phyloP scores from a whole-genome alignment of 2,888 invertebrate species.

The Dicycla oo region DNA sequence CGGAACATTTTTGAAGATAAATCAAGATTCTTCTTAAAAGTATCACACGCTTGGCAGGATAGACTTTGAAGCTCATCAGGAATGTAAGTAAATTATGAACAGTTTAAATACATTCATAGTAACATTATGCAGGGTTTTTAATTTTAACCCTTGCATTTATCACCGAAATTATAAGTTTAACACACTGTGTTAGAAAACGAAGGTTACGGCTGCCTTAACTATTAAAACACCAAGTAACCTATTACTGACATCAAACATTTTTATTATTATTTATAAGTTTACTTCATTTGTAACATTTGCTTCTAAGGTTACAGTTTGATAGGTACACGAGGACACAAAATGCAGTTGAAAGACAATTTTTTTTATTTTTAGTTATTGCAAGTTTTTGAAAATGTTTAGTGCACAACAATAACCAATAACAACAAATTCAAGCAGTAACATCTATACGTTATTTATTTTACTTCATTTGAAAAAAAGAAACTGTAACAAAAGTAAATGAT shows the following conservation, averaged over 20 bases:
- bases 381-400: not conserved
- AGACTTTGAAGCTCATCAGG: constrained; percentile 45
- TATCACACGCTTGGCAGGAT: constrained; percentile 12
- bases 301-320: constrained; percentile 1
- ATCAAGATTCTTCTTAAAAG: not conserved
- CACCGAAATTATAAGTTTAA: not conserved
- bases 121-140: not conserved
- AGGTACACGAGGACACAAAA: not conserved
- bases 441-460: not conserved
- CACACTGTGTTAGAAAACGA: constrained; percentile 21
- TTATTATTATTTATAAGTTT: constrained; percentile 14
- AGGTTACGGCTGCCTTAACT: constrained; percentile 40
- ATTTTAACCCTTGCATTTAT: not conserved
- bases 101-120: constrained; percentile 15
- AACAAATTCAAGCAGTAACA: not conserved
- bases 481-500: constrained; percentile 19
- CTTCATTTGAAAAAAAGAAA: not conserved
- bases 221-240: constrained; percentile 57
- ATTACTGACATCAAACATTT: constrained; percentile 57
- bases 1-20: constrained; percentile 7
- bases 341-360: not conserved
- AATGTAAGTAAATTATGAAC: constrained; percentile 47
- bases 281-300: constrained; percentile 18
- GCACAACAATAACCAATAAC: not conserved
- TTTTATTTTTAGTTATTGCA: not conserved